Base-by-base conservation (phyloP, 2,888 invertebrate species). In the Schrankia costaestrigalis region DNA sequence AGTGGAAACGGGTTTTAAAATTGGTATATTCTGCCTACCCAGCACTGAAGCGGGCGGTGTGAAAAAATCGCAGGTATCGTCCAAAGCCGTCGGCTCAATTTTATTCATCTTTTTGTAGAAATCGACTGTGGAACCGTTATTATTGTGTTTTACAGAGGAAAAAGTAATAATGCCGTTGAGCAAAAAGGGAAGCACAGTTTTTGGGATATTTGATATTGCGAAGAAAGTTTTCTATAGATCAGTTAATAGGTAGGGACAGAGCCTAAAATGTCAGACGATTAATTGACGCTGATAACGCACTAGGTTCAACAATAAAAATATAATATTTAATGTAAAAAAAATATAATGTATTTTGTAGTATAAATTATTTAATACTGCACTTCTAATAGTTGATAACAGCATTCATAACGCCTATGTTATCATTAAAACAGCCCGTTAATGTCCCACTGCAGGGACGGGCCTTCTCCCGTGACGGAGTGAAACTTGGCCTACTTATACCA, bases 11-110 rank as follows among this genome's bases (percentile, higher is more conserved):
- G 44, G 52, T 61, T 64, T 65, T 64, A 63, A 66, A 63, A 67
- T 65, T 67, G 67, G 60, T 60, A 52, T 57, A 54, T 58, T 61
- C 53, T 63, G 66, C 67, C 63, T 58, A 63, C 48, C 52, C 38
- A 57, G 66, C 67, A 56, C 42, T 54, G 56, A 50, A 42, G 50
- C 55, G 52, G 54, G 42, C 35, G 50, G 43, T 49, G 48, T 58
- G 54, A 63, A 66, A 62, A 69, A 47, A 60, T 56, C 46, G 51
- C 49, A 46, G 40, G 41, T 36, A 66, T 64, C 69, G 69, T 68
- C 65, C 54, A 70, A 75, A 76, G 71, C 72, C 71, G 72, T 68
- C 71, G 63, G 36, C 49, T 30, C 45, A 31, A 47, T 49, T 61
- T 62, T 47, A 45, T 51, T 55, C 55, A 56, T 40, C 54, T 56